Evolutionary conservation across 1,140 invertebrate genomes (phyloP).

Genomic region (Hypothenemus hampei): DNA sequence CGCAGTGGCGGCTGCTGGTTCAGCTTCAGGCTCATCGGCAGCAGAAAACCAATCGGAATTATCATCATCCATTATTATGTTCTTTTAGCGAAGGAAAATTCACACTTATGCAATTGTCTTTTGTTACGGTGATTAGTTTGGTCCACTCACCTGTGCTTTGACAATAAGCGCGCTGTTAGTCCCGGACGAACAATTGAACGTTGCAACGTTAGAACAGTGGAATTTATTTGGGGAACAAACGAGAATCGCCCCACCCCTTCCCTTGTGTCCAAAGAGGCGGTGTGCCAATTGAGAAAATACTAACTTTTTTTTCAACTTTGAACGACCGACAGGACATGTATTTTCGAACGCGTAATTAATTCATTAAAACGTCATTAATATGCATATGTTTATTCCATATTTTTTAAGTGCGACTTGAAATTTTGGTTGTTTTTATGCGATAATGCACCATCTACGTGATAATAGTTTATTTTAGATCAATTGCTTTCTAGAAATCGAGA

Average conservation of each 20-base stretch:
- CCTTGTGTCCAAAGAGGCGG: too few species aligned
- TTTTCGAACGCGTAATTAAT: too few species aligned
- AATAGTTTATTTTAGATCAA: too few species aligned
- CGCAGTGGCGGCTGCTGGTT: slow-evolving; percentile 14
- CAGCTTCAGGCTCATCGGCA: slow-evolving; percentile 44
- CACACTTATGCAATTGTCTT: neutral
- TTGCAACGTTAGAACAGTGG: neutral
- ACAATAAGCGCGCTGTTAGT: slow-evolving; percentile 10
- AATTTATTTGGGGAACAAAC: slow-evolving; percentile 13
- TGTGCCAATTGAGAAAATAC: neutral
- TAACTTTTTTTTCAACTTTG: too few species aligned
- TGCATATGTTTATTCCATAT: too few species aligned
- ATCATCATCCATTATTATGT: slow-evolving; percentile 29
- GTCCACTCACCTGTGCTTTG: slow-evolving; percentile 13
- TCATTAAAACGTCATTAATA: too few species aligned
- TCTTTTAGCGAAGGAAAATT: too few species aligned
- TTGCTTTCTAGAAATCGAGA: too few species aligned
- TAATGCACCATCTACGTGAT: too few species aligned
- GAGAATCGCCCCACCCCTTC: neutral
- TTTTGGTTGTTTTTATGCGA: too few species aligned
- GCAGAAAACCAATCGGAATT: slow-evolving; percentile 26
- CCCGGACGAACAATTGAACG: slow-evolving; percentile 14
- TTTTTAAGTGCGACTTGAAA: too few species aligned
- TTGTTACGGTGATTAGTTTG: neutral
- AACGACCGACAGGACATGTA: too few species aligned